These are phyloP conservation scores for Hemibagrus wyckioides DNA, from an alignment of 2,113 vertebrate species.

Conservation along the genomic window DNA sequence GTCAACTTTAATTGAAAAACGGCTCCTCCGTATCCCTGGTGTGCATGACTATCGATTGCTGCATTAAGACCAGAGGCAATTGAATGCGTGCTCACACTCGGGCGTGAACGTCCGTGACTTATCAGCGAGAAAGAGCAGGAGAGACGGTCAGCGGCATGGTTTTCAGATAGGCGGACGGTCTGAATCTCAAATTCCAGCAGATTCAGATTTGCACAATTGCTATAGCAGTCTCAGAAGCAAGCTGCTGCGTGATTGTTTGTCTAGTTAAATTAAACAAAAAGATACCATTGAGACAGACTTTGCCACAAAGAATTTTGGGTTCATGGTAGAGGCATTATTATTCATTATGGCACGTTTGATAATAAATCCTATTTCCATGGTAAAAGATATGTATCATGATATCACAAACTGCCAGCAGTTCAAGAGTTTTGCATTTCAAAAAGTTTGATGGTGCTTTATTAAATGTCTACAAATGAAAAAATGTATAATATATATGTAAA, in stretches of 20 bases:
- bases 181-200: neutral
- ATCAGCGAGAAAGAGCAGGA: conserved; percentile 42
- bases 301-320: too few species aligned
- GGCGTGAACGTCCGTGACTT: conserved; percentile 55
- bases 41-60: conserved; percentile 64
- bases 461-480: too few species aligned
- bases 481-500: too few species aligned
- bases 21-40: conserved; percentile 52
- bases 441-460: too few species aligned
- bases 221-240: neutral
- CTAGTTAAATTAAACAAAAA: neutral
- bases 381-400: too few species aligned
- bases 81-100: conserved; percentile 72
- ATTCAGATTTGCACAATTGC: neutral
- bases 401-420: neutral
- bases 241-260: neutral
- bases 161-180: neutral
- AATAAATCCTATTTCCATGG: too few species aligned
- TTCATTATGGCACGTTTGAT: too few species aligned
- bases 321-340: too few species aligned
- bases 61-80: conserved; percentile 64
- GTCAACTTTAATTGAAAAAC: conserved; percentile 67
- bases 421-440: neutral
- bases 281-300: neutral
- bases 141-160: neutral